phyloP scores from a whole-genome alignment of 2,113 vertebrate genomes.

The Aythya baeri region DNA sequence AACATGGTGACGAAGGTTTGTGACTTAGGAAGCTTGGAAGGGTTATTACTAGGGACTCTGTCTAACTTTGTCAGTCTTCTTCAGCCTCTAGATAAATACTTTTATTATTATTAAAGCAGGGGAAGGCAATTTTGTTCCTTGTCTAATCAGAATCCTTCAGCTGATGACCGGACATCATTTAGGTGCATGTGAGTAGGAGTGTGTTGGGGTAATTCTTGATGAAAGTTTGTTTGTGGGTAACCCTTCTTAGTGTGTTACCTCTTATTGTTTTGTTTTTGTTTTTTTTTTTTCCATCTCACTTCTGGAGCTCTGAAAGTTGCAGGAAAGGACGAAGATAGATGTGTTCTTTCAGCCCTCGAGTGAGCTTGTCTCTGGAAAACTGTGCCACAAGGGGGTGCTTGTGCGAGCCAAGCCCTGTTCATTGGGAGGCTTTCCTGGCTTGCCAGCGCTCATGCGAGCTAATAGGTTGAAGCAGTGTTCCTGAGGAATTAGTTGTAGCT shows the following conservation, averaged over 20 bases:
- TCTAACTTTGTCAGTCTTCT: neutral
- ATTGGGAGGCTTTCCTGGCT: neutral
- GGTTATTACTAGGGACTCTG: neutral
- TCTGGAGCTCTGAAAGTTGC: neutral
- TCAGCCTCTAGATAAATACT: neutral
- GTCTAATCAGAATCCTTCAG: neutral
- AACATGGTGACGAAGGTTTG: neutral
- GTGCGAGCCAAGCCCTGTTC: neutral
- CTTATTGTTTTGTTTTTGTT: neutral
- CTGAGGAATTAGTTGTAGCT: neutral
- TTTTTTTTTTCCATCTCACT: neutral
- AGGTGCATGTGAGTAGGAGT: neutral
- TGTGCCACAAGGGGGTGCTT: neutral
- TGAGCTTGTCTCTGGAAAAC: neutral
- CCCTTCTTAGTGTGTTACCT: neutral
- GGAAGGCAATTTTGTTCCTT: neutral
- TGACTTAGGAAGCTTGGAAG: neutral
- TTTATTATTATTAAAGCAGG: neutral
- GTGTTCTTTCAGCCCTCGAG: neutral
- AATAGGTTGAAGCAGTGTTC: neutral
- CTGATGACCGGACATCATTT: neutral
- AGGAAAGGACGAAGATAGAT: neutral
- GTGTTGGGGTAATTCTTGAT: neutral
- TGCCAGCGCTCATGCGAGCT: fast-evolving
- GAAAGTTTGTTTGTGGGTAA: neutral